phyloP scores from a whole-genome alignment of 2,797 vertebrate genomes.

The Fratercula arctica region DNA sequence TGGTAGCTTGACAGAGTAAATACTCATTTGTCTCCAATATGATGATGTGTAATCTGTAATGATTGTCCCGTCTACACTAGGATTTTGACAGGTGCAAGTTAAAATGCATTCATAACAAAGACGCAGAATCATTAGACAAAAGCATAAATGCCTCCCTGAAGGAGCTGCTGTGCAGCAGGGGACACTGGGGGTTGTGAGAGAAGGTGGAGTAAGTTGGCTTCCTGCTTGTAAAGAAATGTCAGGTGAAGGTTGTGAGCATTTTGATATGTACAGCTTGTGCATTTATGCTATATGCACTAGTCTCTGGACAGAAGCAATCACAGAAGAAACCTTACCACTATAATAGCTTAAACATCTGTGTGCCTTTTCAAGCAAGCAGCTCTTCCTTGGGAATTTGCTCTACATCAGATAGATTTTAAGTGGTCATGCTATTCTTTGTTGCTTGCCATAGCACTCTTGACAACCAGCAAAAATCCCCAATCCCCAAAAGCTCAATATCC shows the following conservation, averaged over 20 bases:
- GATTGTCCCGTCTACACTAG: not conserved
- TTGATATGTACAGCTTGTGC: not conserved
- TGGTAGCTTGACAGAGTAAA: not conserved
- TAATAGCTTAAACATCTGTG: not conserved
- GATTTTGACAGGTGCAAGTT: not conserved
- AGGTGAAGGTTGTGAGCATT: not conserved
- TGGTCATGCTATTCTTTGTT: not conserved
- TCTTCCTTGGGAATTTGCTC: not conserved
- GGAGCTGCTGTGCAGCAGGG: not conserved
- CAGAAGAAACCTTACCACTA: not conserved
- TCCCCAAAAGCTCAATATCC: not conserved
- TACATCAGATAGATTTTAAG: not conserved
- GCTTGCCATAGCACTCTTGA: not conserved
- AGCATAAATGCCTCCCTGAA: not conserved
- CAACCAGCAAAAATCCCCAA: not conserved
- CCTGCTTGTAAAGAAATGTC: not conserved
- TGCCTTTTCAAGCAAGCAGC: not conserved
- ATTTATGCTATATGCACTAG: not conserved
- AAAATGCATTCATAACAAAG: not conserved
- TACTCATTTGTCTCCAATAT: not conserved
- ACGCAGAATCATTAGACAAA: not conserved
- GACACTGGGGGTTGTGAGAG: not conserved
- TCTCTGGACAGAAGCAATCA: not conserved
- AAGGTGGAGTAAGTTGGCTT: fast-evolving
- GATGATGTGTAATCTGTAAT: not conserved